Percentiles rank a stretch among this genome's conserved stretches.
These are phyloP conservation scores for Yoshiicerus persimilis DNA, from an alignment of 1,140 invertebrate species.

Conservation along the genomic window DNA sequence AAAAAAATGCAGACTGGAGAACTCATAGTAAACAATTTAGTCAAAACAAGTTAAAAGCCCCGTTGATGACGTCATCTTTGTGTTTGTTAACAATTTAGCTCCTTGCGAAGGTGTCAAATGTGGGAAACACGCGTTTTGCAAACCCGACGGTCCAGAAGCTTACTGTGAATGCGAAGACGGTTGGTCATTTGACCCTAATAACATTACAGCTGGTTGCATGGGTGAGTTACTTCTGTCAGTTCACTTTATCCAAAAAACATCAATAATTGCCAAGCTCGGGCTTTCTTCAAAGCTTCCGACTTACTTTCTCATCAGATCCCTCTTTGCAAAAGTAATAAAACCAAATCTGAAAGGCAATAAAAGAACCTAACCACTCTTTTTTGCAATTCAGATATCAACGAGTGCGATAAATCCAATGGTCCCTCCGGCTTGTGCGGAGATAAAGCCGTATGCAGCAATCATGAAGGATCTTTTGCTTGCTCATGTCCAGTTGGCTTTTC, in stretches of 20 bases:
- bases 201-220: constrained; percentile 83
- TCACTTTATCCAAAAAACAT: neutral
- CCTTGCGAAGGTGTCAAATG: constrained; percentile 89
- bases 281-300: neutral
- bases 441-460: constrained; percentile 82
- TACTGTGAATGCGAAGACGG: constrained; percentile 91
- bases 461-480: constrained; percentile 74
- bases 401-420: constrained; percentile 79
- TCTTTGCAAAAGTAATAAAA: neutral
- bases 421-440: constrained; percentile 77
- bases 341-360: neutral
- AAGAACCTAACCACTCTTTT: neutral
- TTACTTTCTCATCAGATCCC: neutral
- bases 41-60: neutral
- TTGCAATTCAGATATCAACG: constrained; percentile 74
- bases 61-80: neutral
- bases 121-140: constrained; percentile 80
- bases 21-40: neutral
- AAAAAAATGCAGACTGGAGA: neutral
- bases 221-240: constrained; percentile 56
- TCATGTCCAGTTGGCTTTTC: constrained; percentile 75
- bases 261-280: neutral
- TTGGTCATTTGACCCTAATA: constrained; percentile 86
- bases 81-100: constrained; percentile 57
- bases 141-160: constrained; percentile 81